Conservation (phyloP, 2,797 vertebrate species). For the Mormyrops boulengeri region DNA sequence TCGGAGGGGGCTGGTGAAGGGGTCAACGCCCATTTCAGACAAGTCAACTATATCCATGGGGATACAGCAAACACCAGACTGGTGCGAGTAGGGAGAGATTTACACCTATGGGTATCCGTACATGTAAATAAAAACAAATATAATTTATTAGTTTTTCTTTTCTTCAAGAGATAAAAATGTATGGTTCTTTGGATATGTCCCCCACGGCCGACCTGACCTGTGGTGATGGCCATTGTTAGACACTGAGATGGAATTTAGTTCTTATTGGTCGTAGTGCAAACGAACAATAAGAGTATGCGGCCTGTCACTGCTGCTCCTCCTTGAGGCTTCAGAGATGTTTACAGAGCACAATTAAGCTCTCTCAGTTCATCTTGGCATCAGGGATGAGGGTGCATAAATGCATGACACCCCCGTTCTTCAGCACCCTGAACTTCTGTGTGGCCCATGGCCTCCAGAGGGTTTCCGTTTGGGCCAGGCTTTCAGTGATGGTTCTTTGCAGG, state of each 20-base stretch:
- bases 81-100: not conserved
- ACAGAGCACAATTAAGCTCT: not conserved
- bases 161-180: not conserved
- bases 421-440: not conserved
- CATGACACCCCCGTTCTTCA: not conserved
- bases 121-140: not conserved
- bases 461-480: not conserved
- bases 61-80: not conserved
- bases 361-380: not conserved
- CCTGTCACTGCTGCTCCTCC: not conserved
- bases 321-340: not conserved
- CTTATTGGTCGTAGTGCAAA: not conserved
- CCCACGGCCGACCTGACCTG: not conserved
- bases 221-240: not conserved
- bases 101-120: not conserved
- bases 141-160: not conserved
- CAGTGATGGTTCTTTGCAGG: not conserved
- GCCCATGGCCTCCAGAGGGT: not conserved
- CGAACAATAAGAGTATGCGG: not conserved
- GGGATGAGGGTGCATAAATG: not conserved
- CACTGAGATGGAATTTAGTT: not conserved
- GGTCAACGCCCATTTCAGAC: not conserved
- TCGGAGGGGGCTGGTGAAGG: not conserved
- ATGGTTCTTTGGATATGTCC: not conserved
- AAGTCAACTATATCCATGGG: not conserved